Evolutionary conservation across 2,113 vertebrate species (phyloP), one percentile per base, ranked within the genome.

Genomic region (Pagrus major): DNA sequence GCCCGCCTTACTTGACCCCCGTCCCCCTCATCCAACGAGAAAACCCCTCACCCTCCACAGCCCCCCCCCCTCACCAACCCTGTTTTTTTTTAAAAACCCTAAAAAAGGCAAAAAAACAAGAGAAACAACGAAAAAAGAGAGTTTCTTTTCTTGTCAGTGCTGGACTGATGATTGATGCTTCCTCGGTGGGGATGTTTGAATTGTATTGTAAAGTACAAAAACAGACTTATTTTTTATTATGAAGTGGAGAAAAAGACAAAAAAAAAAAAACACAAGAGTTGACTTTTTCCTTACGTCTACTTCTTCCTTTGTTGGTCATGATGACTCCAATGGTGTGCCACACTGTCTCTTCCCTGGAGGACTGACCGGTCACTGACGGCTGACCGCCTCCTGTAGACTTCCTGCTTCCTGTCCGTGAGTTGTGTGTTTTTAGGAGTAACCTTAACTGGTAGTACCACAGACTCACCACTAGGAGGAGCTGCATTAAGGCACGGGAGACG

Each of bases 171-270:
- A 95, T 96, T 91, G 91, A 96, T 95, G 95, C 96, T 96, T 95
- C 96, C 96, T 95, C 95, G 96, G 95, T 96, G 96, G 96, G 97
- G 96, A 97, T 96, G 95, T 97, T n/a, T 96, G 97, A 97, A 98
- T 96, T 97, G 96, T 98, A 98, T 98, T 98, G 97, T 99, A 99
- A 97, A 96, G 97, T 99, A 99, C 96, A 98, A 96, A 98, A 92
- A 96, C 90, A 85, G 91, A 97, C 97, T 97, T 99, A 98, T 99
- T 99, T 95, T 99, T 99, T 99, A 99, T 99, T 97, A 98, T 95
- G 94, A 97, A 95, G 96, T 96, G 96, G 95, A 96, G 95, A 97
- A 92, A 94, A 94, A 91, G 85, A 92, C 88, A 94, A 91, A 93
- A 88, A 90, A 91, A 93, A 87, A 60, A 52, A 41, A 20, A 56